Evolutionary conservation across 2,888 invertebrate genomes (phyloP).

Genomic region (Oscheius sp.): DNA sequence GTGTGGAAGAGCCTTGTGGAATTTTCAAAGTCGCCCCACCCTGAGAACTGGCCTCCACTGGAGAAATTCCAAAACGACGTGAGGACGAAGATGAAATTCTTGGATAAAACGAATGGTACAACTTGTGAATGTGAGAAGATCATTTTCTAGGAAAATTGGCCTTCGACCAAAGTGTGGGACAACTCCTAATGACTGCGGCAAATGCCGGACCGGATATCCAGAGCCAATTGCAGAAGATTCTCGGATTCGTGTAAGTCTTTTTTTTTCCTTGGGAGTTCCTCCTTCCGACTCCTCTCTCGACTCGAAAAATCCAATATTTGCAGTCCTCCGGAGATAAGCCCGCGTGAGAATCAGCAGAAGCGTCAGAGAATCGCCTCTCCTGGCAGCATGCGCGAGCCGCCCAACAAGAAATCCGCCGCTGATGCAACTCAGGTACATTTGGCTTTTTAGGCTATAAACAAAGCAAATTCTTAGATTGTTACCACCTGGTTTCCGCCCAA

Average conservation of each 20-base stretch:
- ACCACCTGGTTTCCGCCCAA: slow-evolving; percentile 31
- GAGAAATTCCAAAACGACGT: too few species aligned
- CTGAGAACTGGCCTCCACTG: not conserved
- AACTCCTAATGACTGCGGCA: not conserved
- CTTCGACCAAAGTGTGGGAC: not conserved
- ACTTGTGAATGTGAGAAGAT: too few species aligned
- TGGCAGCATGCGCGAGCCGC: not conserved
- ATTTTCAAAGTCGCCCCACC: too few species aligned
- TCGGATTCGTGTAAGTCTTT: not conserved
- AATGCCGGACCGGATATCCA: slow-evolving; percentile 1
- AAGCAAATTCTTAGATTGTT: slow-evolving; percentile 4
- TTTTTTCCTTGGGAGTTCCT: not conserved
- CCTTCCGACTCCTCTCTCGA: too few species aligned
- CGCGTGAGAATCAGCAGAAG: not conserved
- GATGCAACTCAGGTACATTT: slow-evolving; percentile 6
- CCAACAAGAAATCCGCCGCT: not conserved
- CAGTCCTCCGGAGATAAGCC: slow-evolving; percentile 10
- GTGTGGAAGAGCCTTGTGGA: too few species aligned
- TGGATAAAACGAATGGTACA: too few species aligned
- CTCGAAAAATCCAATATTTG: not conserved
- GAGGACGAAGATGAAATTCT: too few species aligned
- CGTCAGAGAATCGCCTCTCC: slow-evolving; percentile 4
- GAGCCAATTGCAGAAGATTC: slow-evolving; percentile 3
- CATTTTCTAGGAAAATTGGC: not conserved
- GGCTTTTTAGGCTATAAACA: not conserved